These are phyloP conservation scores for Acropternis orthonyx DNA, from an alignment of 2,797 vertebrate species.

Conservation along the genomic window DNA sequence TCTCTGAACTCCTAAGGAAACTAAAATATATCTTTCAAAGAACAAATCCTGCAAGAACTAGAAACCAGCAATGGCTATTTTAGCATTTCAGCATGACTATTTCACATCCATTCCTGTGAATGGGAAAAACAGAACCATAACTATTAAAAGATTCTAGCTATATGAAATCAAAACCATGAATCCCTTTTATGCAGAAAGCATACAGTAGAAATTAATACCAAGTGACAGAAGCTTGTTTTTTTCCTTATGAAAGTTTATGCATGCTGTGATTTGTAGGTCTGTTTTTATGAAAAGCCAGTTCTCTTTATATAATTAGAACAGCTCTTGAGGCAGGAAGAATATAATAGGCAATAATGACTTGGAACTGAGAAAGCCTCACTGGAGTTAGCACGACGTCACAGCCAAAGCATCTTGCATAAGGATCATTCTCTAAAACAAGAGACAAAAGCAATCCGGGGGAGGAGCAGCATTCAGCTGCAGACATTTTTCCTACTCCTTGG, in stretches of 20 bases:
- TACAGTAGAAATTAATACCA: conserved; percentile 4
- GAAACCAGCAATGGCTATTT: not conserved
- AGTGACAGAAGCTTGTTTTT: conserved; percentile 10
- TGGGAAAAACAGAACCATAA: not conserved
- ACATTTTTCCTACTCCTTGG: conserved; percentile 8
- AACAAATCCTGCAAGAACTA: not conserved
- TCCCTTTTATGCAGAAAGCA: not conserved
- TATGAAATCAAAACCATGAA: not conserved
- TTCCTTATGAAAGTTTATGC: not conserved
- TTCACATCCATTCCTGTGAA: not conserved
- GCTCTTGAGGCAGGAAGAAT: conserved; percentile 45
- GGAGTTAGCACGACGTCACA: not conserved
- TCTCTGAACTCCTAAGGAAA: not conserved
- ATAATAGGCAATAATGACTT: conserved; percentile 56
- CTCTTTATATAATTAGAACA: conserved; percentile 49
- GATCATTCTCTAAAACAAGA: conserved; percentile 12
- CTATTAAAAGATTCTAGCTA: not conserved
- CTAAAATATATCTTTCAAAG: not conserved
- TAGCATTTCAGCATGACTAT: not conserved
- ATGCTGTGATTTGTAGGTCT: conserved; percentile 24
- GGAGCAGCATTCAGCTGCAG: conserved; percentile 5
- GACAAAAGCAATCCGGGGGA: conserved; percentile 13
- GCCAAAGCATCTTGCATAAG: not conserved
- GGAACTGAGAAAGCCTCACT: conserved; percentile 22
- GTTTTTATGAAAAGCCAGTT: conserved; percentile 41